Evolutionary conservation across 2,797 vertebrate genomes (phyloP), one percentile per base, ranked within the genome.

Genomic region (Myripristis jacobus): DNA sequence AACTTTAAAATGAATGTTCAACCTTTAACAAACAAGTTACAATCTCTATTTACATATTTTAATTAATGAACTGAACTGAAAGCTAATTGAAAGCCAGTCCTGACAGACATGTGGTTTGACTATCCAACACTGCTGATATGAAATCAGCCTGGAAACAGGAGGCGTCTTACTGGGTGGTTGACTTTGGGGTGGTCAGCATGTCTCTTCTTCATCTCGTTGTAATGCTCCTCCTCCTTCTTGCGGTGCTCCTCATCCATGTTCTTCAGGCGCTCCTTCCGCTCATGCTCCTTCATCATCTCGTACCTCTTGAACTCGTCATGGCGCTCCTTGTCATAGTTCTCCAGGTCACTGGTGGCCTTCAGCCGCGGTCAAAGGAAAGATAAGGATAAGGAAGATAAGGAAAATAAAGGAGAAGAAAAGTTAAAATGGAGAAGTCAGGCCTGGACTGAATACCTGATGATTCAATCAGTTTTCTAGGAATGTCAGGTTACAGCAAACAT

Each of bases 231-330:
- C 83, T 97, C 96, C 80, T 87, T 91, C 78, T 88, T 93, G 58
- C 95, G 94, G 19, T 95, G 94, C 58, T 97, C 96, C 84, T 97
- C 95, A 19, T 84, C 94, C 85, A 99, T 76, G 31, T 81, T 88
- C 91, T 95, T 98, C 82, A 99, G 91, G 68, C 93, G 95, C 69
- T 96, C 95, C 78, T 95, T 93, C 69, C 96, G 92, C 60, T 99
- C 95, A 0, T 97, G 96, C 81, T 97, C 97, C 91, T 98, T 98
- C 94, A 93, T 92, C 96, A 99, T 96, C 87, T 98, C 97, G 0
- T 99, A 96, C 58, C 83, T 94, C 89, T 98, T 98, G 88, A 98
- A 98, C 76, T 97, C 96, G 13, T 98, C 96, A 7, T 98, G 97
- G 1, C 89, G 95, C 9, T 93, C 91, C 75, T 96, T 95, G 87